A percentile compares a stretch with the other conserved stretches of the same genome.
phyloP scores from a whole-genome alignment of 2,113 vertebrate species.

The Otocyon megalotis region DNA sequence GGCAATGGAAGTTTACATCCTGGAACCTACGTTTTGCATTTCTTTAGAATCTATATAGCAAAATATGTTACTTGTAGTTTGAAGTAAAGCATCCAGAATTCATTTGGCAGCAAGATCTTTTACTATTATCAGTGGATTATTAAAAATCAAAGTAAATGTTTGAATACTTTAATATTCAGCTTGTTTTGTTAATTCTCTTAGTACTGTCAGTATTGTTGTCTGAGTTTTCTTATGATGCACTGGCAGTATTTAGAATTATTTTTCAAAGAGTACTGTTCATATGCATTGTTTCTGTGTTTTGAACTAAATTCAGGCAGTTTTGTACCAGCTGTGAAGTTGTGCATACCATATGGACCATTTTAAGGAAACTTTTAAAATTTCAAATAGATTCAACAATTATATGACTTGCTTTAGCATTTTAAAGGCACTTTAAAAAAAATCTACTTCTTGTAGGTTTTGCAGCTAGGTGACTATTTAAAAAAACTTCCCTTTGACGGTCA shows the following conservation, averaged over 20 bases:
- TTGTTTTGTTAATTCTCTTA: slow-evolving; percentile 81
- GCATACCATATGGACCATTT: slow-evolving; percentile 85
- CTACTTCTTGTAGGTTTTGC: slow-evolving; percentile 85
- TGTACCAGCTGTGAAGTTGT: slow-evolving; percentile 87
- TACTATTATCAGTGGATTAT: slow-evolving; percentile 62
- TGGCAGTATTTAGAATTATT: slow-evolving; percentile 84
- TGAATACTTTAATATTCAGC: slow-evolving; percentile 79
- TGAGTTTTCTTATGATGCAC: slow-evolving; percentile 83
- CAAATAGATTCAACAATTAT: slow-evolving; percentile 84
- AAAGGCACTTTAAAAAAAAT: slow-evolving; percentile 84
- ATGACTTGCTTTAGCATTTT: slow-evolving; percentile 87
- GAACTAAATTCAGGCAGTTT: slow-evolving; percentile 85
- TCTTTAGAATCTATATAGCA: background rate
- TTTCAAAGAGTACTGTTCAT: slow-evolving; percentile 82
- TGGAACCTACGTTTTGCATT: background rate
- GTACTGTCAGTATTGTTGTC: slow-evolving; percentile 84
- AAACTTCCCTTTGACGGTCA: slow-evolving; percentile 76
- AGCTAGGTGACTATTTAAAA: slow-evolving; percentile 84
- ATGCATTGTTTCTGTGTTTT: slow-evolving; percentile 85
- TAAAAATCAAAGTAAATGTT: slow-evolving; percentile 73
- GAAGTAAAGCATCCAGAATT: slow-evolving; percentile 46
- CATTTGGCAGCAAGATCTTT: slow-evolving; percentile 69
- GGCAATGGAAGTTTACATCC: background rate
- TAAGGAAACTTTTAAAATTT: slow-evolving; percentile 87
- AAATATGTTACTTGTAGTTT: background rate